Evolutionary conservation across 1,140 invertebrate species (phyloP).

Genomic region (Frieseomelitta varia): DNA sequence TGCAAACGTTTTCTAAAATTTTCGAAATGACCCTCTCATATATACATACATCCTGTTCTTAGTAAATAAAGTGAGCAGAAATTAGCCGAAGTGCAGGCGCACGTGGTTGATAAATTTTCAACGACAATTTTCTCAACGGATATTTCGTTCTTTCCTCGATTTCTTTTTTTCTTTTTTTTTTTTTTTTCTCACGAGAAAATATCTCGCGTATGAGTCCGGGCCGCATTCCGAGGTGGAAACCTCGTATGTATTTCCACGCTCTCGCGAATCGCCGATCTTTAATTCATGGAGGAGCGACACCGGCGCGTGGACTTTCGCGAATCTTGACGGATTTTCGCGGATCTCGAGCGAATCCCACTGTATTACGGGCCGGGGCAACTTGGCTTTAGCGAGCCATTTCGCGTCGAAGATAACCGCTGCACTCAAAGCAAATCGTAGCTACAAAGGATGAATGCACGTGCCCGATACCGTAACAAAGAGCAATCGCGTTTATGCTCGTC

Average conservation of each 20-base stretch:
- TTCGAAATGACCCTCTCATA: no score
- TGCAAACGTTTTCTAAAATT: no score
- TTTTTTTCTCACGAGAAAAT: no score
- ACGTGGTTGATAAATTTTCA: no score
- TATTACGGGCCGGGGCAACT: not conserved
- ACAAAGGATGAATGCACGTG: not conserved
- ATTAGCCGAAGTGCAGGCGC: no score
- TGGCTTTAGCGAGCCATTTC: not conserved
- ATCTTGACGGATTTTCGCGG: not conserved
- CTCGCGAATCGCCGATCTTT: conserved; percentile 34
- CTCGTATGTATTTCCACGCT: not conserved
- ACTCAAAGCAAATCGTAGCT: not conserved
- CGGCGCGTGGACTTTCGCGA: not conserved
- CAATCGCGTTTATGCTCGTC: not conserved
- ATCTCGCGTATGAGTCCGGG: no score
- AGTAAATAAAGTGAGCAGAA: no score
- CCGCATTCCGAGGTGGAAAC: no score
- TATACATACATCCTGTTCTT: no score
- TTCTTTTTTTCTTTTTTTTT: no score
- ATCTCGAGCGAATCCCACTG: not conserved
- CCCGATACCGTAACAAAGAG: not conserved
- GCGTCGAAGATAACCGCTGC: not conserved
- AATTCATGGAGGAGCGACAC: conserved; percentile 41
- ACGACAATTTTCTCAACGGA: no score
- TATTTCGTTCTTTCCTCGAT: no score